Conservation (phyloP, 1,140 invertebrate genomes). For the Brachionus asplanchnoidis region DNA sequence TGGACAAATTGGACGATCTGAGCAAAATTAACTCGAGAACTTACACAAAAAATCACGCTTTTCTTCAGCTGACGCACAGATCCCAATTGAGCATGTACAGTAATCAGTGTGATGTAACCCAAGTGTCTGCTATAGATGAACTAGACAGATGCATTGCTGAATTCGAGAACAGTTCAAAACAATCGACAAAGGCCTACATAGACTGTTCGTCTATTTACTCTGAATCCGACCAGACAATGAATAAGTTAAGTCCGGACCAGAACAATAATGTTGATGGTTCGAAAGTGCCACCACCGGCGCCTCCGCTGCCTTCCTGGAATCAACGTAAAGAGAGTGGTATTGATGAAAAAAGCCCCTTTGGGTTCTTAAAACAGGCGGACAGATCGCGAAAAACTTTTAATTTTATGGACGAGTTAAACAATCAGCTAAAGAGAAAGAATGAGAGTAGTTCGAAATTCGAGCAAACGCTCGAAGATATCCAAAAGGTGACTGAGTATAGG, state of each 20-base stretch:
- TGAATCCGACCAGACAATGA: background rate
- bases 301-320: background rate
- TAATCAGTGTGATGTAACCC: background rate
- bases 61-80: background rate
- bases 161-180: background rate
- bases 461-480: background rate
- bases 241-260: constrained; percentile 9
- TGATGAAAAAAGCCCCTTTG: background rate
- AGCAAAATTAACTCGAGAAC: background rate
- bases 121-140: constrained; percentile 14
- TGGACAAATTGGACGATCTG: background rate
- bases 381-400: background rate
- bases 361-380: background rate
- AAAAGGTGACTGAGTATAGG: constrained; percentile 17
- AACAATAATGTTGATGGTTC: background rate
- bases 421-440: constrained; percentile 7
- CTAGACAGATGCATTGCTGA: constrained; percentile 25
- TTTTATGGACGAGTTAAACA: constrained; percentile 21
- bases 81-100: background rate
- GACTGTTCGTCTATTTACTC: background rate
- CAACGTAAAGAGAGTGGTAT: background rate
- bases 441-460: background rate
- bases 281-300: background rate
- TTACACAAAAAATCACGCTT: constrained; percentile 4
- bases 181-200: background rate